phyloP scores from a whole-genome alignment of 2,113 vertebrate genomes.

The Dipodomys merriami region DNA sequence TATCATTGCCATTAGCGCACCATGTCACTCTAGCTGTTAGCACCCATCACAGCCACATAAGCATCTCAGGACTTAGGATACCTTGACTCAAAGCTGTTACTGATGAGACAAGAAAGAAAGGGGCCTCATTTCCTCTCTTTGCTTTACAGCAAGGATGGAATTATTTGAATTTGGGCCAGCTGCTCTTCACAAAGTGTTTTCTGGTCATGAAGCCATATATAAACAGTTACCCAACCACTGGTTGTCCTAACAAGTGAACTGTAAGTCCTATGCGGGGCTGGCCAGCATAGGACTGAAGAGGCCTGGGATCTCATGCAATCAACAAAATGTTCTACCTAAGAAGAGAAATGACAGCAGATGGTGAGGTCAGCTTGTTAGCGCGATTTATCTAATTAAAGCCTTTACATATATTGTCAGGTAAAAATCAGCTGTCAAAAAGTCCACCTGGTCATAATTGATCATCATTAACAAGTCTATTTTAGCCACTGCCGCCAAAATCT shows the following conservation, averaged over 20 bases:
- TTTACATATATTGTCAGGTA: slow-evolving; percentile 81
- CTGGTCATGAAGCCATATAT: slow-evolving; percentile 12
- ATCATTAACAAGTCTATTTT: slow-evolving; percentile 79
- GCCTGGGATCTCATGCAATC: slow-evolving; percentile 30
- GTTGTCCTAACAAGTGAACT: background rate
- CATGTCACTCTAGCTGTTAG: background rate
- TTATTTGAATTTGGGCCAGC: background rate
- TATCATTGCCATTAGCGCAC: background rate
- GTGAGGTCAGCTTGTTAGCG: slow-evolving; percentile 82
- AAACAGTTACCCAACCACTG: background rate
- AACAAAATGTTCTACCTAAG: slow-evolving; percentile 2
- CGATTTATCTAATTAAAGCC: slow-evolving; percentile 79
- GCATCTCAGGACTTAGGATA: background rate
- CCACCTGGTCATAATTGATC: slow-evolving; percentile 83
- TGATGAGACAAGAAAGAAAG: background rate
- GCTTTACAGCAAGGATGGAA: background rate
- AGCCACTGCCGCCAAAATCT: slow-evolving; percentile 74
- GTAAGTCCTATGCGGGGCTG: background rate
- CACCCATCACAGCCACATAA: background rate
- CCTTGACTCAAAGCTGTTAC: background rate
- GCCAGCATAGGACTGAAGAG: background rate
- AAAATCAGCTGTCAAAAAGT: slow-evolving; percentile 78
- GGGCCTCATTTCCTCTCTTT: background rate
- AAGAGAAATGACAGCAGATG: slow-evolving; percentile 82
- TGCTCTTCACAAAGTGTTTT: slow-evolving; percentile 12